Conservation (phyloP, 2,797 vertebrate species). For the Platyrinchus mystaceus region DNA sequence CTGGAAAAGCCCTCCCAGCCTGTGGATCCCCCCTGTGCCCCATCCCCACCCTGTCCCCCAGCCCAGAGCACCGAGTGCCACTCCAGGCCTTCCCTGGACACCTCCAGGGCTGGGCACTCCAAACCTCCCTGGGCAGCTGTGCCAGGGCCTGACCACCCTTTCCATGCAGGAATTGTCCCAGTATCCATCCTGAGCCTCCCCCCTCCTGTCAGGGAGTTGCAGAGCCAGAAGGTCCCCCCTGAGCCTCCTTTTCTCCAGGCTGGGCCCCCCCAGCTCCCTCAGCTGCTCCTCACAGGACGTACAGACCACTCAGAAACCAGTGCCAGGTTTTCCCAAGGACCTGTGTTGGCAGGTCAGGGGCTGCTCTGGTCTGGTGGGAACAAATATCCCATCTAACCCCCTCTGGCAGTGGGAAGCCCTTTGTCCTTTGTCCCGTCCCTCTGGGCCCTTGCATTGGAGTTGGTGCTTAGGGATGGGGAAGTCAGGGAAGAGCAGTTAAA, state of each 20-base stretch:
- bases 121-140: neutral
- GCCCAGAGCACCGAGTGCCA: too few species aligned
- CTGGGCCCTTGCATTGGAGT: fast-evolving
- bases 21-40: neutral
- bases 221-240: too few species aligned
- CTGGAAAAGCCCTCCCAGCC: neutral
- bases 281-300: neutral
- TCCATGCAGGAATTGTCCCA: too few species aligned
- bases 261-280: neutral
- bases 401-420: neutral
- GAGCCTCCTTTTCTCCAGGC: too few species aligned
- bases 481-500: neutral
- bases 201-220: too few species aligned
- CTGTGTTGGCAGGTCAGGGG: neutral
- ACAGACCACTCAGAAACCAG: too few species aligned
- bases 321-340: neutral
- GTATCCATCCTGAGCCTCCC: too few species aligned
- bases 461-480: fast-evolving
- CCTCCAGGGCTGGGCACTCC: neutral
- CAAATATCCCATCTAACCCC: neutral
- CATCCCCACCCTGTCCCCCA: neutral
- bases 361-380: neutral
- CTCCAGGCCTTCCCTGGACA: too few species aligned
- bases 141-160: too few species aligned
- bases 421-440: neutral